Evolutionary conservation across 2,797 vertebrate species (phyloP), one percentile per base, ranked within the genome.

Genomic region (Garrulus glandarius): DNA sequence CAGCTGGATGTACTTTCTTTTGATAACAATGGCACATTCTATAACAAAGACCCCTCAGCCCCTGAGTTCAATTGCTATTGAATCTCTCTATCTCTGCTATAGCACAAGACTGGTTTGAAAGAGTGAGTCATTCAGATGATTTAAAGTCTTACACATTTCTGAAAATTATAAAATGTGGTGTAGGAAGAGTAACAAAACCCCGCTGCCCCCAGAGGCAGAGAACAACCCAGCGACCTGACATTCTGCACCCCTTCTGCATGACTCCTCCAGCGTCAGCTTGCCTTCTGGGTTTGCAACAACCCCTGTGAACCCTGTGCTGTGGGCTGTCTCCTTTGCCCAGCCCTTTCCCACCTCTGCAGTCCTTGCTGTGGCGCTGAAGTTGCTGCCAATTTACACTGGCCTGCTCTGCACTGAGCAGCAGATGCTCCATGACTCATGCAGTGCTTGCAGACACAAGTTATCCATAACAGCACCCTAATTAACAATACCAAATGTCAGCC

Each of bases 341-440:
- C 15, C 72, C 69, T 41, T 75, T 75, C 39, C n/a, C 53, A 78
- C 50, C 50, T 44, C 29, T 36, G 46, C 52, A 49, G 68, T 14
- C 49, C 79, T 53, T 39, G 68, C 78, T 41, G 82, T n/a, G 56
- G 71, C 52, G 27, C 85, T 8, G 30, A 22, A 75, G 57, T 5
- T 19, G 16, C 61, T 92, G 87, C 57, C 80, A 88, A 44, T 47
- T 78, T 11, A 3, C 61, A 22, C 41, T 22, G 61, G 79, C 12
- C 82, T 50, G 55, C 57, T 89, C 75, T 57, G 65, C 0, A 0
- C 30, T 0, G 7, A 84, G 78, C 10, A 83, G 78, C 93, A 87
- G 91, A 87, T 85, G 87, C 95, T 94, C 71, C 41, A 6, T 94
- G 92, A 92, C 74, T 95, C 92, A 95, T 9, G 49, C 81, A n/a